Base-by-base conservation (phyloP, 2,888 invertebrate genomes). In the Oligia fasciuncula region DNA sequence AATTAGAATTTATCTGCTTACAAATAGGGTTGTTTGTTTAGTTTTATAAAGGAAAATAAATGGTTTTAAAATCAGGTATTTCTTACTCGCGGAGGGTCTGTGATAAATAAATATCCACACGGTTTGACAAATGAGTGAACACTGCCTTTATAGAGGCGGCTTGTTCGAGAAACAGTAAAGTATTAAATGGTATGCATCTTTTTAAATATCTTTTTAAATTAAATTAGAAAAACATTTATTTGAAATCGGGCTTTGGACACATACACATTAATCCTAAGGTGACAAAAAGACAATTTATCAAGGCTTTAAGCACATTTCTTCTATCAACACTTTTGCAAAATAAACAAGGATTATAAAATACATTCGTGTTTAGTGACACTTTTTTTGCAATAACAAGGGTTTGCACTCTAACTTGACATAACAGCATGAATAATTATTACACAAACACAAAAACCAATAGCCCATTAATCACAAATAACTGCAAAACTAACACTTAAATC, bases 101-200 rank as follows among this genome's bases (percentile, higher is more conserved):
- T 90, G 93, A 96, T 96, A 97, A 96, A 96, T 96, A 95, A 96
- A 95, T 95, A 96, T 95, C 95, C 93, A 94, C 93, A 90, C 92
- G 88, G 92, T 92, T 94, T 96, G 96, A 96, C 96, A 96, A 97
- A 97, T 97, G 96, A 96, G 94, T 90, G 93, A 94, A 95, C 96
- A 95, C 94, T 93, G 90, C 92, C 90, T 95, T 95, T 95, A 95
- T 94, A 92, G 94, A 90, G 91, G 94, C 95, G 95, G 95, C 90
- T 78, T 90, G 89, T 93, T 86, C 83, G 77, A 89, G 76, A 76
- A 67, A 89, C 86, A 87, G 84, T 87, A 84, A 82, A 81, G 88
- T 90, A 90, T 89, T 91, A 86, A 81, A 84, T 82, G 82, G 76
- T 81, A 83, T 80, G 87, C 81, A 88, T 86, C 78, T 85, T 84